Base-by-base conservation (phyloP, 1,140 invertebrate genomes). In the Palaemon carinicauda region DNA sequence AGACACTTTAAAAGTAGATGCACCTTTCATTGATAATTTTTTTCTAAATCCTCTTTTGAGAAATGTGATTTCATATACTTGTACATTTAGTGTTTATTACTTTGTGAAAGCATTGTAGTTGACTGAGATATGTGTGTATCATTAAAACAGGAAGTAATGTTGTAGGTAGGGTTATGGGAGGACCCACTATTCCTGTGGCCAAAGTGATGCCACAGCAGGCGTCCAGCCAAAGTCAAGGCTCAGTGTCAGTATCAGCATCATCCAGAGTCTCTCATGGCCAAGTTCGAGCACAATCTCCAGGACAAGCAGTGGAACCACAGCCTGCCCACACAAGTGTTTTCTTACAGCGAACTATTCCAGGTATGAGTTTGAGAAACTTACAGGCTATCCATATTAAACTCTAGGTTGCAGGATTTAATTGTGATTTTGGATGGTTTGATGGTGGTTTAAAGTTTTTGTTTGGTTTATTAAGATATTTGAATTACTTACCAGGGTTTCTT, bases 161-260 rank as follows among this genome's bases (percentile, higher is more conserved):
- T 31, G 83, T 85, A 9, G 85, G 85, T 31, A 69, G 85, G 31
- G 85, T 81, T 19, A 82, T 89, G 65, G 84, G 84, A 19, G 83
- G 88, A 74, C 27, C 75, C 60, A 52, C 69, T 27, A 82, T 85
- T 21, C 79, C 88, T 17, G 83, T 82, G 29, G 88, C 88, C 24
- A 82, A 82, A 60, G 88, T 89, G 12, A 79, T 82, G 31, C 88
- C 77, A 33, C 88, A 82, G 80, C 88, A 80, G 53, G 84, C 77
- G 27, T 65, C 65, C 41, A 52, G 50, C 33, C 51, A 53, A 31
- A 53, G 33, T 65, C 88, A 74, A 77, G 88, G 80, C 24, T 75
- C 80, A 52, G 79, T 79, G 56, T 80, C 71, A 52, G 71, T 75
- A 12, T 73, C 53, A 31, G 29, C 73, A 2, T 17, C 85, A n/a